Base-by-base conservation (phyloP, 2,113 vertebrate species). In the Phyllostomus hastatus region DNA sequence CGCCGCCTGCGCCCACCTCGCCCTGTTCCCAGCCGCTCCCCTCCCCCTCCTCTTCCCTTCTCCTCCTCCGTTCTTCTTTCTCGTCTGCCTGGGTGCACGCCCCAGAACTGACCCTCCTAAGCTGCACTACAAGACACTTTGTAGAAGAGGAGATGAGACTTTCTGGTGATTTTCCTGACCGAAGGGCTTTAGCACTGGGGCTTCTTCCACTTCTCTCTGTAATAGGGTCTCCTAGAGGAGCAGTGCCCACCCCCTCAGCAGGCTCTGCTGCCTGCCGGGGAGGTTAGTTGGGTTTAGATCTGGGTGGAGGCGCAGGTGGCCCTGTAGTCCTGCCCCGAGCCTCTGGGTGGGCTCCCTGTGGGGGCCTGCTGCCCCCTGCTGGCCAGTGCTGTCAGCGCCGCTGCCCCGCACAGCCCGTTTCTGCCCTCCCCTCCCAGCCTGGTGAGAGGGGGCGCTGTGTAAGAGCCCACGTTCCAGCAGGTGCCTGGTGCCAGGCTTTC, bases 51-150 rank as follows among this genome's bases (percentile, higher is more conserved):
- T 31, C 57, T 87, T 0, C 0, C 73, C 92, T 97, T 64, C 95
- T 95, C 92, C 96, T 93, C 92, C 95, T 92, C 19, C 24, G 91
- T 52, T 43, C 73, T 69, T 24, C 81, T 79, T 61, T 61, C 64
- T 12, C 10, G 38, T 11, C 89, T 50, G 38, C 87, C 97, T 90
- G 97, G 97, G 97, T 88, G 91, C 96, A 79, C 31, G 82, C 50
- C 97, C 96, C 67, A 82, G 14, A 92, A 98, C 98, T 97, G 98
- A 98, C 98, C 97, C 97, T 97, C 97, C 96, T 79, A 84, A 98
- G 94, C 96, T 97, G 98, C 98, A 99, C 98, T 98, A 98, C 98
- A 97, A 97, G 98, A 98, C 98, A 97, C 98, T 98, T 98, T 97
- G 97, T 96, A 96, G 91, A 73, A 35, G 79, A 95, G 57, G 38